Evolutionary conservation across 2,797 vertebrate species (phyloP), one percentile per base, ranked within the genome.

Genomic region (Centroberyx gerrardi): DNA sequence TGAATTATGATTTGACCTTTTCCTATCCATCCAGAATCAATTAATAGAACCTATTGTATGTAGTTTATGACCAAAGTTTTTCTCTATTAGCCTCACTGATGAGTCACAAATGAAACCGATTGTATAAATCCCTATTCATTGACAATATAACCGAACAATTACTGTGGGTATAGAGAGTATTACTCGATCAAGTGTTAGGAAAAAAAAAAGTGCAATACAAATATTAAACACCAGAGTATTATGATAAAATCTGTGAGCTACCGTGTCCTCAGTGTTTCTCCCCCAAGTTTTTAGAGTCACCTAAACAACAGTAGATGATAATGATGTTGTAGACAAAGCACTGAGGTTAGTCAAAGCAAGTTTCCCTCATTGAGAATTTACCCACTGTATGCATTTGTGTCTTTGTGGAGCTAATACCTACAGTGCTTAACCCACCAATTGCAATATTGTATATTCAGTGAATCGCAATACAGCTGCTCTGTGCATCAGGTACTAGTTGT

Each of bases 381-480:
- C 66, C 54, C 54, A 62, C 49, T 71, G 54, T 76, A 52, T 46
- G 59, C 71, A 77, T 84, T 59, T 78, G 80, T 91, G 84, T 88
- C 29, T 72, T 85, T 88, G 82, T 90, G 70, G 49, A 81, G 73
- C 72, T 77, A 64, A 74, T 66, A 68, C 33, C 68, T 79, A 76
- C 77, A 76, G 63, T 79, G 82, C 74, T 73, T 80, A 78, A 77
- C 53, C 77, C 72, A 72, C 67, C 76, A 70, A 79, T 61, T 81
- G 84, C 87, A 87, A 81, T 78, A 81, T 67, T 82, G 59, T 85
- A 76, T 85, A 88, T 83, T 88, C 78, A 79, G 66, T 88, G 62
- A 85, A 79, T 80, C 17, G 40, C 77, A 87, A 53, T 84, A 84
- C 88, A 83, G 86, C 82, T 90, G 33, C 83, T 79, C 84, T 92